phyloP scores from a whole-genome alignment of 2,888 invertebrate genomes.

The Apotomis capreana region DNA sequence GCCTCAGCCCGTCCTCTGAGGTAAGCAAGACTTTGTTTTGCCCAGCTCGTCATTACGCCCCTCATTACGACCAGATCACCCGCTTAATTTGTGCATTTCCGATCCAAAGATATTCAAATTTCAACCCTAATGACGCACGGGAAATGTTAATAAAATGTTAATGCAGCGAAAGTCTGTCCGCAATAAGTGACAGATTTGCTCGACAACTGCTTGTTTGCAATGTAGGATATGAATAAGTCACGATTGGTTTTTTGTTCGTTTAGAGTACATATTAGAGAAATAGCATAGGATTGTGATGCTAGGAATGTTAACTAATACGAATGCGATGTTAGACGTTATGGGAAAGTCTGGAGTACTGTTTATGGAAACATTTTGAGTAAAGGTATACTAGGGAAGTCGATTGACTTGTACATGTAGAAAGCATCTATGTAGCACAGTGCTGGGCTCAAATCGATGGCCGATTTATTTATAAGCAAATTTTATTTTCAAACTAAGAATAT shows the following conservation, averaged over 20 bases:
- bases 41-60: slow-evolving; percentile 78
- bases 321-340: slow-evolving; percentile 15
- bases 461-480: no score
- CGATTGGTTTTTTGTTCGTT: slow-evolving; percentile 74
- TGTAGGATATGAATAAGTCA: slow-evolving; percentile 75
- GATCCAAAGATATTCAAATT: slow-evolving; percentile 83
- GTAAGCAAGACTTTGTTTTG: slow-evolving; percentile 80
- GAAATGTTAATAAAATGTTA: slow-evolving; percentile 84
- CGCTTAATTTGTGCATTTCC: slow-evolving; percentile 84
- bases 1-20: slow-evolving; percentile 56
- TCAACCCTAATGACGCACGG: slow-evolving; percentile 80
- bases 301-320: slow-evolving; percentile 35
- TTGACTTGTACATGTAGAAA: no score
- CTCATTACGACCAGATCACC: slow-evolving; percentile 82
- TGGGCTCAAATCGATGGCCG: no score
- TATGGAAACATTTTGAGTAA: neutral
- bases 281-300: slow-evolving; percentile 30
- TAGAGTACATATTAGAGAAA: slow-evolving; percentile 37
- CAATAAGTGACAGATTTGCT: slow-evolving; percentile 83
- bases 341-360: slow-evolving; percentile 12
- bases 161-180: slow-evolving; percentile 75
- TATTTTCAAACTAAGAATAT: no score
- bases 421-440: no score
- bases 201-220: slow-evolving; percentile 79
- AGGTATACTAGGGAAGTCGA: neutral